phyloP scores from a whole-genome alignment of 2,797 vertebrate genomes.

The Muscicapa comitata region DNA sequence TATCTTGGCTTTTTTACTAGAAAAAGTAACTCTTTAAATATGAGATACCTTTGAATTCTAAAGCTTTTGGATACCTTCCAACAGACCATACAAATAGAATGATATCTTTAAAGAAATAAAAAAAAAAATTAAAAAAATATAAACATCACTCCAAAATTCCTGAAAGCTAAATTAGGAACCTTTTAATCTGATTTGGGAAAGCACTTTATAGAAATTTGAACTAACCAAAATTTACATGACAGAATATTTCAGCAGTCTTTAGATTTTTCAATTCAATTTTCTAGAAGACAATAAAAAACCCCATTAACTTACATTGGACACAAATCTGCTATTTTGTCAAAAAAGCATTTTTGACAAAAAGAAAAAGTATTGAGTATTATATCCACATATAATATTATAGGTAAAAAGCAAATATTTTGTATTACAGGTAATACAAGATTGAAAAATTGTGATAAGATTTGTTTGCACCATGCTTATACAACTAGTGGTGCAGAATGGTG shows the following conservation, averaged over 20 bases:
- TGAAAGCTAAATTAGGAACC: not conserved
- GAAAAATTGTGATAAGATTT: not conserved
- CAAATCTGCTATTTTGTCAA: not conserved
- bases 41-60: not conserved
- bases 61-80: not conserved
- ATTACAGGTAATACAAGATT: not conserved
- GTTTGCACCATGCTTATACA: not conserved
- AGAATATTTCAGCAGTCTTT: not conserved
- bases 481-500: not conserved
- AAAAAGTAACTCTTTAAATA: not conserved
- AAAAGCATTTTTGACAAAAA: not conserved
- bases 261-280: not conserved
- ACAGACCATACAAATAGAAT: not conserved
- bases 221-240: not conserved
- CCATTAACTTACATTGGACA: not conserved
- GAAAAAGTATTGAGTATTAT: not conserved
- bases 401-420: not conserved
- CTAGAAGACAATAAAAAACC: not conserved
- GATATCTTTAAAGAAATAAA: not conserved
- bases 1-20: not conserved
- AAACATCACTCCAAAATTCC: not conserved
- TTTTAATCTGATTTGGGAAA: not conserved
- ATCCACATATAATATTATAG: fast-evolving
- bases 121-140: not conserved
- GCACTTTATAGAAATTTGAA: not conserved